A percentile compares a stretch with the other conserved stretches of the same genome.
These are phyloP conservation scores for Alsophila aescularia DNA, from an alignment of 2,888 invertebrate species.

Conservation along the genomic window DNA sequence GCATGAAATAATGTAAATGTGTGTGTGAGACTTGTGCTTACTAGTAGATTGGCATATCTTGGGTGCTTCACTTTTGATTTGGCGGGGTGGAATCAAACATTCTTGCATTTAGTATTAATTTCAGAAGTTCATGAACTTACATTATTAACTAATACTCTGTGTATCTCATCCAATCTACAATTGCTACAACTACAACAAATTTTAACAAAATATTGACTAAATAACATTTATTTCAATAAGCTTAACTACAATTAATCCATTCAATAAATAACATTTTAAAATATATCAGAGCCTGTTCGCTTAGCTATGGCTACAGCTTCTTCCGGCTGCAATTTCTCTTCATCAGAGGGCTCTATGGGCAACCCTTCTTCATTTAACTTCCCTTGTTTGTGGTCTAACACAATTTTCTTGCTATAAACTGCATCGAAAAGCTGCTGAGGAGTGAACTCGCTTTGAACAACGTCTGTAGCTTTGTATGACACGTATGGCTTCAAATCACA, in stretches of 20 bases:
- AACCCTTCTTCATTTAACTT: conserved; percentile 88
- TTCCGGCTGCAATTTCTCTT: conserved; percentile 88
- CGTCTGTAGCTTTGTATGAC: conserved; percentile 91
- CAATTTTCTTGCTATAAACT: conserved; percentile 91
- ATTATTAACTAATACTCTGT: neutral
- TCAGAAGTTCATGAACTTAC: too few species aligned
- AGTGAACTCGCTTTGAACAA: conserved; percentile 92
- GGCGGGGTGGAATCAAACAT: too few species aligned
- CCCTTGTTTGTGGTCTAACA: conserved; percentile 88
- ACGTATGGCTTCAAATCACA: conserved; percentile 97
- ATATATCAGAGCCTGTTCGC: conserved; percentile 93
- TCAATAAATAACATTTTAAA: conserved; percentile 61
- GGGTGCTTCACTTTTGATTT: too few species aligned
- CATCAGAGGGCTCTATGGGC: conserved; percentile 88
- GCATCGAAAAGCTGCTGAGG: conserved; percentile 92
- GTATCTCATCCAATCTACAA: too few species aligned
- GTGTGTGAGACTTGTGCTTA: too few species aligned
- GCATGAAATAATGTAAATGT: too few species aligned
- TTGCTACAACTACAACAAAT: too few species aligned
- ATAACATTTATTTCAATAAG: conserved; percentile 42
- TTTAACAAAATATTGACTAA: too few species aligned
- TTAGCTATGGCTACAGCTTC: conserved; percentile 89
- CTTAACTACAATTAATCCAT: conserved; percentile 46
- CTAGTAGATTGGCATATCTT: too few species aligned
- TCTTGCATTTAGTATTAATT: too few species aligned